Conservation (phyloP, 2,888 invertebrate genomes). For the Agrochola lota region DNA sequence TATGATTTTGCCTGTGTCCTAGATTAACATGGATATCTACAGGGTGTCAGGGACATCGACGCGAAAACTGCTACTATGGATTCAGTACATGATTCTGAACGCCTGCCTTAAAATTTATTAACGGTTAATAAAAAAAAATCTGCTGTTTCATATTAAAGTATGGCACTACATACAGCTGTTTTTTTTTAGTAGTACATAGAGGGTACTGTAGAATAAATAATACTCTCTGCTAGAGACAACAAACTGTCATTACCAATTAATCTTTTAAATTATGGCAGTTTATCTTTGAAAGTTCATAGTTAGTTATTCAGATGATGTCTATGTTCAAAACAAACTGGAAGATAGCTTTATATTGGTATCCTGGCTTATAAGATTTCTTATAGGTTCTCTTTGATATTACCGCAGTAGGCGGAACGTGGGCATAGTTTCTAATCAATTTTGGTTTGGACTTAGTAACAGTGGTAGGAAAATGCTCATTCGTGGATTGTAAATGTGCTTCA, state of each 20-base stretch:
- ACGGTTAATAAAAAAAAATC: too few relatives aligned
- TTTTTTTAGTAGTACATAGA: slow-evolving; percentile 17
- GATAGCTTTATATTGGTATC: slow-evolving; percentile 11
- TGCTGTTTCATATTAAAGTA: too few relatives aligned
- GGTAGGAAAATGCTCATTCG: background rate
- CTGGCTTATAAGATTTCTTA: slow-evolving; percentile 25
- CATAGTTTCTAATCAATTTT: slow-evolving; percentile 40
- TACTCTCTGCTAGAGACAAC: background rate
- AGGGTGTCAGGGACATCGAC: too few relatives aligned
- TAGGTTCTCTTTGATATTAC: slow-evolving; percentile 17
- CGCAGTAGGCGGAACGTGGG: slow-evolving; percentile 24
- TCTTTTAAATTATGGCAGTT: background rate
- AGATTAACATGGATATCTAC: slow-evolving; percentile 17
- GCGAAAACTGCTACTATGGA: too few relatives aligned
- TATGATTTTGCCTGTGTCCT: slow-evolving; percentile 21
- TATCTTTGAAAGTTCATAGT: slow-evolving; percentile 12
- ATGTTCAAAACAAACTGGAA: slow-evolving; percentile 5
- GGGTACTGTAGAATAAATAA: background rate
- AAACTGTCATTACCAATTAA: background rate
- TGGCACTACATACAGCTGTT: too few relatives aligned
- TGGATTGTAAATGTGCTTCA: background rate
- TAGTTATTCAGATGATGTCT: background rate
- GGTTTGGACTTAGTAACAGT: background rate
- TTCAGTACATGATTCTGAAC: too few relatives aligned
- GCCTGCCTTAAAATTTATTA: too few relatives aligned